Evolutionary conservation across 1,140 invertebrate genomes (phyloP).

Genomic region (Idris sp.): DNA sequence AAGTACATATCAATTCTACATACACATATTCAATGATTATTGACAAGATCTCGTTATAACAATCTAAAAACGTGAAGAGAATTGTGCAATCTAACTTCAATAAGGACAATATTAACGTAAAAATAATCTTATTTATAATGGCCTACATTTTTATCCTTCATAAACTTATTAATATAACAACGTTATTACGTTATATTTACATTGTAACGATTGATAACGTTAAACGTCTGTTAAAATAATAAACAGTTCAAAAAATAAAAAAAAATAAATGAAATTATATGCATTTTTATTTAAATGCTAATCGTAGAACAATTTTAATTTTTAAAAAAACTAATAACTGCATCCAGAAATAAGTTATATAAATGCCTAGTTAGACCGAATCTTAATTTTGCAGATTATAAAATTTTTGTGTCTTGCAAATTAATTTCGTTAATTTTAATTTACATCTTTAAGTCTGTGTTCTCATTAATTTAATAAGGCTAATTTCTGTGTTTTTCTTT

Average conservation of each 20-base stretch:
- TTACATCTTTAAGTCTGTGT: constrained; percentile 19
- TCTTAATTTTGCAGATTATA: no score
- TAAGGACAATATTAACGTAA: constrained; percentile 19
- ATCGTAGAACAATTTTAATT: background rate
- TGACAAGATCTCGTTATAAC: no score
- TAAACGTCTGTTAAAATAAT: constrained; percentile 8
- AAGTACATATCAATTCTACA: constrained; percentile 47
- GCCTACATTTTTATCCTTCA: constrained; percentile 7
- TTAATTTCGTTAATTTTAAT: constrained; percentile 17
- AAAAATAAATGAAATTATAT: background rate
- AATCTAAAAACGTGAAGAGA: no score
- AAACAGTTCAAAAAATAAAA: background rate
- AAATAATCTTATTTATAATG: constrained; percentile 5
- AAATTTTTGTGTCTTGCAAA: constrained; percentile 11
- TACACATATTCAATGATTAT: constrained; percentile 34
- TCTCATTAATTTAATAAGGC: constrained; percentile 26
- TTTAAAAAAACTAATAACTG: background rate
- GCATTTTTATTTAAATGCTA: background rate
- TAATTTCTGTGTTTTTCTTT: constrained; percentile 18
- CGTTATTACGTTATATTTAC: constrained; percentile 25
- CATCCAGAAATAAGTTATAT: no score
- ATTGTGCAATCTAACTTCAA: constrained; percentile 37
- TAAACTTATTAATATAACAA: constrained; percentile 12
- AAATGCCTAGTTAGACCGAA: constrained; percentile 1
- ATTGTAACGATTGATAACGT: constrained; percentile 23